Base-by-base conservation (phyloP, 1,140 invertebrate genomes). In the Drosophila neocordata region DNA sequence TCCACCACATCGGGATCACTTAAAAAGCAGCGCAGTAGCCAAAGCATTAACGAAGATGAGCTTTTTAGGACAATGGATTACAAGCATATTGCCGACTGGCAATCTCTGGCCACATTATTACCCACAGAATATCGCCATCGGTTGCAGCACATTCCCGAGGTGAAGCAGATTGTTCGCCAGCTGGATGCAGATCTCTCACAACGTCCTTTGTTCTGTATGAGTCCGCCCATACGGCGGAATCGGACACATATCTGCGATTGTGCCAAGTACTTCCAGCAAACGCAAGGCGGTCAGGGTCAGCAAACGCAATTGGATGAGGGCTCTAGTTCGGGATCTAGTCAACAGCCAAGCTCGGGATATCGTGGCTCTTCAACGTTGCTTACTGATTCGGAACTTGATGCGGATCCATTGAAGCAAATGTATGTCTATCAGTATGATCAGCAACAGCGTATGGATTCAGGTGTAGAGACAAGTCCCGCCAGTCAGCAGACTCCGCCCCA, bases 11-110 rank as follows among this genome's bases (percentile, higher is more conserved):
- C 67, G 0, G 72, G 57, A 15, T 77, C 77, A 0, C 51, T 88
- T 11, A 90, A 87, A 61, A 89, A 91, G 52, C 69, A 89, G 18
- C 92, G 96, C 76, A 96, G 96, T n/a, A 97, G 96, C 20, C 97
- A 95, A 82, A 96, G 72, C 55, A 66, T 62, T 5, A 81, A 95
- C 73, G 96, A 97, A 87, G 93, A 97, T 35, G 97, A 97, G 91
- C 93, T 94, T 22, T 91, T 98, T 12, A 95, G 95, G 77, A 95
- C 95, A 76, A 95, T 95, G 88, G 96, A 96, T 65, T 95, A 97
- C 67, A 94, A 94, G 20, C 96, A 98, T 80, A 95, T 98, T 8
- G 94, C 95, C 81, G 97, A 98, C 89, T 98, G 97, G 97, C 96
- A 97, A 84, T 98, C 96, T 0, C 92, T 98, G 35, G 97, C 96